Conservation (phyloP, 2,888 invertebrate genomes). For the Caenorhabditis japonica region DNA sequence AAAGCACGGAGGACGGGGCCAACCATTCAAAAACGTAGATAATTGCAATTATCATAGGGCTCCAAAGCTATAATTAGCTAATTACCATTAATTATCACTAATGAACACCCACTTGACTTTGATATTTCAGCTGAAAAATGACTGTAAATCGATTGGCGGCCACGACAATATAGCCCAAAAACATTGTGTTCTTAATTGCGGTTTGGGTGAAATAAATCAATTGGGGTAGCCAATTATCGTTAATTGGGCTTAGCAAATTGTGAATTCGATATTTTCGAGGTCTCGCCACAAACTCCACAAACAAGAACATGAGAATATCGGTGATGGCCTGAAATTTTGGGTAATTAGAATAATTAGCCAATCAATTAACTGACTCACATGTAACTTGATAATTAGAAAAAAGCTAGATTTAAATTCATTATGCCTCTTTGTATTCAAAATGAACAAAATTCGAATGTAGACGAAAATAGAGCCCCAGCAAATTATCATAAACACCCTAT, state of each 20-base stretch:
- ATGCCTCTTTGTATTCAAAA: not conserved
- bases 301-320: slow-evolving; percentile 34
- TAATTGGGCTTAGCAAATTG: not conserved
- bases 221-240: slow-evolving; percentile 25
- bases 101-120: not conserved
- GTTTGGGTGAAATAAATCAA: slow-evolving; percentile 28
- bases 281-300: slow-evolving; percentile 28
- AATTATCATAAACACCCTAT: slow-evolving; percentile 18
- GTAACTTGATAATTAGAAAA: slow-evolving; percentile 17
- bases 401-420: slow-evolving; percentile 30
- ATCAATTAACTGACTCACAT: slow-evolving; percentile 27
- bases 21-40: slow-evolving; percentile 32
- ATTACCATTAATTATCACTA: not conserved
- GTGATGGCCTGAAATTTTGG: slow-evolving; percentile 42
- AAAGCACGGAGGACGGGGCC: not conserved
- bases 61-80: slow-evolving; percentile 29
- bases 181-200: slow-evolving; percentile 25
- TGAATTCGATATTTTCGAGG: slow-evolving; percentile 34
- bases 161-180: slow-evolving; percentile 39
- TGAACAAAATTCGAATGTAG: slow-evolving; percentile 31
- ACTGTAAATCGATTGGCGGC: slow-evolving; percentile 34
- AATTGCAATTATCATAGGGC: slow-evolving; percentile 10
- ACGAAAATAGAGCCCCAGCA: slow-evolving; percentile 31
- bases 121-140: slow-evolving; percentile 2
- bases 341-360: no score